phyloP scores from a whole-genome alignment of 2,113 vertebrate genomes.

The Sardina pilchardus region DNA sequence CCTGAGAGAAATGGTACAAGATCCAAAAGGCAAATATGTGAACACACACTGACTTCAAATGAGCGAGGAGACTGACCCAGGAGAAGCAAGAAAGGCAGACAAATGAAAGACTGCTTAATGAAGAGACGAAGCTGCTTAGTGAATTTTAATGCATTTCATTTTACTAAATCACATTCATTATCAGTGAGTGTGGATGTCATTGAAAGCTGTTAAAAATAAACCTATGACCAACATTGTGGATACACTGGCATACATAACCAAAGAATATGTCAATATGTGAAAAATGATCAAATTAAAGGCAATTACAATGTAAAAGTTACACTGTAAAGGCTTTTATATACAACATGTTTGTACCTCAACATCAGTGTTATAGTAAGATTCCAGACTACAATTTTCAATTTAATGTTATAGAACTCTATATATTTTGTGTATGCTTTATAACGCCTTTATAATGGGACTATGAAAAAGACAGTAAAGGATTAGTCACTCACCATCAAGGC shows the following conservation, averaged over 20 bases:
- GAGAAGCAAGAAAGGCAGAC: neutral
- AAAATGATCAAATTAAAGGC: too few species aligned
- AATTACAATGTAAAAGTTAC: too few species aligned
- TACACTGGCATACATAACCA: too few species aligned
- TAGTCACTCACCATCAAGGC: neutral
- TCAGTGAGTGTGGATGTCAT: too few species aligned
- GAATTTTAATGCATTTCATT: neutral
- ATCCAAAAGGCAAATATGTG: neutral
- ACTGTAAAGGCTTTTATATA: too few species aligned
- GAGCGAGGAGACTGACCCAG: neutral
- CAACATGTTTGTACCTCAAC: neutral
- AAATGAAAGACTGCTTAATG: neutral
- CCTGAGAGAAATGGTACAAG: neutral
- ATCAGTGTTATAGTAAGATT: neutral
- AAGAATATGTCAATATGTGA: too few species aligned
- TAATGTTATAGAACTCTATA: too few species aligned
- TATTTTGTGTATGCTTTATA: too few species aligned
- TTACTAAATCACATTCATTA: neutral
- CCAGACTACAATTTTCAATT: too few species aligned
- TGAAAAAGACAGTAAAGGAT: neutral
- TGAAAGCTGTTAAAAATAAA: too few species aligned
- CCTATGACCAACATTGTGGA: too few species aligned
- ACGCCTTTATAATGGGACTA: too few species aligned
- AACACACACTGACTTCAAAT: neutral
- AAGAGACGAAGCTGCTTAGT: neutral